These are phyloP conservation scores for Leptinotarsa haldemani DNA, from an alignment of 2,888 invertebrate species.

Conservation along the genomic window DNA sequence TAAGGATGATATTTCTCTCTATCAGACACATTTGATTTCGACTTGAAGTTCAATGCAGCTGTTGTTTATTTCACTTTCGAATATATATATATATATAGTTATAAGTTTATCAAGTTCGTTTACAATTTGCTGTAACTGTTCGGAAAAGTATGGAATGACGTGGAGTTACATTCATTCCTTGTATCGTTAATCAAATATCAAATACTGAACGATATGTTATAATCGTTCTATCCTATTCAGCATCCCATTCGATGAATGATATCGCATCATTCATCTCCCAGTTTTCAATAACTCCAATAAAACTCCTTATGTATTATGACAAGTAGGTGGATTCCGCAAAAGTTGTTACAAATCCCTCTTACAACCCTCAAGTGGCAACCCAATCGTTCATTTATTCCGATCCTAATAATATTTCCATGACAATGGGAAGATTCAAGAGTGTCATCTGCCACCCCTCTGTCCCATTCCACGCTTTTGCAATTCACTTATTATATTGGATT, in stretches of 20 bases:
- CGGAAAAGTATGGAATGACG: too few relatives aligned
- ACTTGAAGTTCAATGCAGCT: too few relatives aligned
- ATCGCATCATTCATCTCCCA: slow-evolving; percentile 18
- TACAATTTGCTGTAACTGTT: too few relatives aligned
- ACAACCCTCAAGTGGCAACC: slow-evolving; percentile 38
- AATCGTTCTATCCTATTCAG: background rate
- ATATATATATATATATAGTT: too few relatives aligned
- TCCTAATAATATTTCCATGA: slow-evolving; percentile 47
- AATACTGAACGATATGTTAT: background rate
- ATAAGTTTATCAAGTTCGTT: too few relatives aligned
- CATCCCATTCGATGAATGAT: background rate
- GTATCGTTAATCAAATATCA: background rate
- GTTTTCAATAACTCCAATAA: slow-evolving; percentile 23
- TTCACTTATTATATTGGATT: slow-evolving; percentile 37
- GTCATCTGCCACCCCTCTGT: slow-evolving; percentile 47
- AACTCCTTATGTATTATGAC: slow-evolving; percentile 24
- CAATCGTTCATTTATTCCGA: slow-evolving; percentile 32
- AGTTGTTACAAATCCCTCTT: slow-evolving; percentile 39
- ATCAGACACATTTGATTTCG: too few relatives aligned
- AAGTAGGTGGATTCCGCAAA: slow-evolving; percentile 33
- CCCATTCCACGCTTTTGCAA: slow-evolving; percentile 28
- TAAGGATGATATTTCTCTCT: too few relatives aligned
- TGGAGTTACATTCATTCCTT: background rate
- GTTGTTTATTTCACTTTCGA: too few relatives aligned
- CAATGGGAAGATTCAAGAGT: slow-evolving; percentile 48